phyloP scores from a whole-genome alignment of 92 coral and sea anemone species.

The Porites divaricata region DNA sequence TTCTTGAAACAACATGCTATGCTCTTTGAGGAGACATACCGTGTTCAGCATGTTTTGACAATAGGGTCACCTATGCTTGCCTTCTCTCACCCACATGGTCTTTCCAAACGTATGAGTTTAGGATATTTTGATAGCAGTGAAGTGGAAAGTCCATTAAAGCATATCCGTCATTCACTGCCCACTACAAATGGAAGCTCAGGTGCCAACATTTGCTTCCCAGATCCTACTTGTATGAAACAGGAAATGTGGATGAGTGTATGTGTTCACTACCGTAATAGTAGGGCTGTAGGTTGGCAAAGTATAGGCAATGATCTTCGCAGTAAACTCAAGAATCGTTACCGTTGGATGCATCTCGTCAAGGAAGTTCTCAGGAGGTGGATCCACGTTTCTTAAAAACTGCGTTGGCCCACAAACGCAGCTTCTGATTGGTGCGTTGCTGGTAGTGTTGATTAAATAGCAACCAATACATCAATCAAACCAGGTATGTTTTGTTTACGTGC shows the following conservation, averaged over 20 bases:
- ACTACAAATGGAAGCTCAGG: constrained; percentile 3
- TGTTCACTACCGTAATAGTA: background rate
- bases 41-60: background rate
- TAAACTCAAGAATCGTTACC: too few relatives aligned
- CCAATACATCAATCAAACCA: too few relatives aligned
- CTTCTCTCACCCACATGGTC: constrained; percentile 15
- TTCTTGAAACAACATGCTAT: background rate
- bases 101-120: constrained; percentile 12
- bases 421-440: too few relatives aligned
- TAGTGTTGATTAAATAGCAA: too few relatives aligned
- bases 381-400: too few relatives aligned
- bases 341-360: too few relatives aligned
- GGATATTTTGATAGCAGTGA: too few relatives aligned
- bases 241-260: background rate
- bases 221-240: background rate
- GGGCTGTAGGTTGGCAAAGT: background rate
- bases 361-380: too few relatives aligned
- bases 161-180: background rate
- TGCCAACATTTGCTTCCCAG: background rate
- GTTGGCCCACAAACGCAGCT: too few relatives aligned
- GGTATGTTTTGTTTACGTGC: too few relatives aligned
- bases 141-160: background rate
- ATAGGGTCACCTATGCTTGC: background rate
- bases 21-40: background rate
- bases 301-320: background rate